Evolutionary conservation across 1,140 invertebrate genomes (phyloP), one percentile per base, ranked within the genome.

Genomic region (Tribolium castaneum): DNA sequence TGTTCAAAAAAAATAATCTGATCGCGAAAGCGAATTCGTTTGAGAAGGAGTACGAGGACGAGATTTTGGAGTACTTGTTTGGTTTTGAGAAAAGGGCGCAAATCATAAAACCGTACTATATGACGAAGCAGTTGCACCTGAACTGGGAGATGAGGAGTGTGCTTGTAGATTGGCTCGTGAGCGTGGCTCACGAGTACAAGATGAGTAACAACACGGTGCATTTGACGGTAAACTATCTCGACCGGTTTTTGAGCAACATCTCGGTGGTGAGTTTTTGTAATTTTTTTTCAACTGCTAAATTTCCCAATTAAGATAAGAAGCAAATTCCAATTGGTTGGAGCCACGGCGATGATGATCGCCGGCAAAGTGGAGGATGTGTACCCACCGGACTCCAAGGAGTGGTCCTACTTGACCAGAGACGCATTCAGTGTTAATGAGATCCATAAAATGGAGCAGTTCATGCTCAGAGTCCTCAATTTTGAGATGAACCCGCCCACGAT

Each of bases 351-450:
- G 89, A 90, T 93, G 84, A 88, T 94, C 79, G 92, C 92, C 82
- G 83, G 89, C 9, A 93, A 93, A 87, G 92, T 90, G 82, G 92
- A 93, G 86, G 92, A 93, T 85, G 90, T 92, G 83, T 90, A 91
- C 82, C 90, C 91, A 1, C 91, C 92, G 51, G 90, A 91, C 79
- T 86, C 92, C 14, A 87, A 87, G 3, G 92, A 93, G 83, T 93
- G 92, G 88, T 89, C 91, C 3, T 92, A 90, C 82, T 90, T 93
- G n/a, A 92, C 92, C 12, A 91, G 92, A 83, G 90, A 92, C 83
- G 90, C 91, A 2, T 93, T 92, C 83, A 89, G 88, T 5, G 89
- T 89, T 70, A 86, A 87, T 35, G 91, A 93, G 82, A 86, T 90
- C 10, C 80, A 91, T 14, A 85, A 89, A 72, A 92, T 92, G 91